phyloP scores from a whole-genome alignment of 30 jellyfish, hydroid and myxozoan species.

The Turritopsis dohrnii region DNA sequence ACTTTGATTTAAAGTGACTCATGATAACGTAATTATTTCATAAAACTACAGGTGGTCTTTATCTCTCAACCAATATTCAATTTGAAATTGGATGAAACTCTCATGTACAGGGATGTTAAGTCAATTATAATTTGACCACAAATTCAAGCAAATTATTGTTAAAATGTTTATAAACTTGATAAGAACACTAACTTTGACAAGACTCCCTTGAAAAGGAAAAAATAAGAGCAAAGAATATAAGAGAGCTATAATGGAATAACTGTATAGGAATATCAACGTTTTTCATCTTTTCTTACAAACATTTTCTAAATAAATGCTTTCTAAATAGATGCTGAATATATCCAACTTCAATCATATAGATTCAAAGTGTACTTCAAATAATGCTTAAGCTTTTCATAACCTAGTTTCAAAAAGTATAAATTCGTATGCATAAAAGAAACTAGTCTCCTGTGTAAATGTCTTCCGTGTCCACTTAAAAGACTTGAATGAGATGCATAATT shows the following conservation, averaged over 20 bases:
- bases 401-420: background rate
- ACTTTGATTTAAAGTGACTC: background rate
- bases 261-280: no score
- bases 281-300: no score
- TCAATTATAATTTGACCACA: background rate
- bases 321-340: no score
- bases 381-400: background rate
- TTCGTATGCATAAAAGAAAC: no score
- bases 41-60: background rate
- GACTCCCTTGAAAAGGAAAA: background rate
- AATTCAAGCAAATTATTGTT: background rate
- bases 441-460: no score
- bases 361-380: no score
- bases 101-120: background rate
- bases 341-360: no score
- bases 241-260: no score
- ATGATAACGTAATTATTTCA: background rate
- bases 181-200: background rate
- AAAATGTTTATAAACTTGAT: background rate
- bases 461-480: background rate
- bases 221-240: no score
- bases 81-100: background rate
- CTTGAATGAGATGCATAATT: background rate
- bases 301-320: no score
- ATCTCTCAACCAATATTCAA: background rate